A percentile compares a stretch with the other conserved stretches of the same genome.
Conservation (phyloP, 2,113 vertebrate species). For the Pomatostomus ruficeps region DNA sequence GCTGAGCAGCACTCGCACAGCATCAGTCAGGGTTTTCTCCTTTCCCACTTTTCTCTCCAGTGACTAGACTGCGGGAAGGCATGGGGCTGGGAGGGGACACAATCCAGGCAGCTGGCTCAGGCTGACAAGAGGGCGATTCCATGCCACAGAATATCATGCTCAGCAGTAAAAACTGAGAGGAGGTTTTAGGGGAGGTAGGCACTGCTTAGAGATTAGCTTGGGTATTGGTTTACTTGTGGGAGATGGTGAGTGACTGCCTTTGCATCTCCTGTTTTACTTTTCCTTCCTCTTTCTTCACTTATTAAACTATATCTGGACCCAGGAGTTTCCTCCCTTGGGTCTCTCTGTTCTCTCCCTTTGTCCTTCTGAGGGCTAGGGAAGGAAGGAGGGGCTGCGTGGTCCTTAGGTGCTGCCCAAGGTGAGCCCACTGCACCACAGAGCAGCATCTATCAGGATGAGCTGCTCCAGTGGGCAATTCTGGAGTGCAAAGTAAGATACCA, state of each 20-base stretch:
- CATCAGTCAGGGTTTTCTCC: not conserved
- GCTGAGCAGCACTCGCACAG: not conserved
- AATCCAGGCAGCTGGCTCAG: not conserved
- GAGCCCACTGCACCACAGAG: not conserved
- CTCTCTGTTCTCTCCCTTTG: not conserved
- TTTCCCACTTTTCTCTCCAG: not conserved
- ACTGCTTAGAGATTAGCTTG: not conserved
- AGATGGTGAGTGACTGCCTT: not conserved
- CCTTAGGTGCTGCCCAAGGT: not conserved
- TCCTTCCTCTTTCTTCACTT: not conserved
- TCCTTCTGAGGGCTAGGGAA: not conserved
- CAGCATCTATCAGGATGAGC: not conserved
- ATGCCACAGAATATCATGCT: accelerated
- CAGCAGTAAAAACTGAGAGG: not conserved
- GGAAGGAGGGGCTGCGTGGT: accelerated
- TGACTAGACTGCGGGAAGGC: not conserved
- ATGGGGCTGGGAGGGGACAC: not conserved
- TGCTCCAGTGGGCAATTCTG: not conserved
- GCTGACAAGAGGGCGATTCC: not conserved
- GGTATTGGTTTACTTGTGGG: accelerated
- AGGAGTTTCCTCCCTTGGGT: not conserved
- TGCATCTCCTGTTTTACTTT: not conserved
- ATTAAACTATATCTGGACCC: not conserved
- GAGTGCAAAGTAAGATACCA: not conserved
- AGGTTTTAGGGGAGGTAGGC: not conserved